Percentiles rank a stretch among this genome's conserved stretches.
Conservation (phyloP, 2,113 vertebrate species). For the Pseudorasbora parva region DNA sequence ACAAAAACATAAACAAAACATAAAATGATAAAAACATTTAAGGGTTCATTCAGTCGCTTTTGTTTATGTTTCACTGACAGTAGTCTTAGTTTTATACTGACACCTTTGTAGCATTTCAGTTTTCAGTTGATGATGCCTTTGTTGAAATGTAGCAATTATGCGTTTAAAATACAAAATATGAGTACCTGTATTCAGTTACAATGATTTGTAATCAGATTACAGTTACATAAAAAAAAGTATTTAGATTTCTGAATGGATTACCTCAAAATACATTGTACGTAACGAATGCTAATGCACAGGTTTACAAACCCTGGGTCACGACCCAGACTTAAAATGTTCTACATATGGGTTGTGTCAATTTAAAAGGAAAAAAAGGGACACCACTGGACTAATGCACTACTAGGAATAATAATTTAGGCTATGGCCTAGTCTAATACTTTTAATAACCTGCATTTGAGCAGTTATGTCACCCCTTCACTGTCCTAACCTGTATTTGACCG, state of each 20-base stretch:
- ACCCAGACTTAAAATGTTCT: no score
- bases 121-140: no score
- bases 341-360: no score
- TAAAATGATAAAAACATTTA: no score
- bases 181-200: not conserved
- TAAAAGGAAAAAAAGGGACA: no score
- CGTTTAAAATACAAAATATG: not conserved
- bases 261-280: not conserved
- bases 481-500: conserved; percentile 59
- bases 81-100: no score
- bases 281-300: not conserved
- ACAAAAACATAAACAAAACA: no score
- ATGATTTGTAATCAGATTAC: not conserved
- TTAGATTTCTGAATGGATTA: not conserved
- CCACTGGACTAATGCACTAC: not conserved
- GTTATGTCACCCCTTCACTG: conserved; percentile 38
- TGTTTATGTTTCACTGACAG: no score
- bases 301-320: no score
- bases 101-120: no score
- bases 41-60: no score
- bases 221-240: not conserved
- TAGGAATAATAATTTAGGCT: not conserved
- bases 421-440: not conserved
- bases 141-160: not conserved
- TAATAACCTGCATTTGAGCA: conserved; percentile 42